phyloP scores from a whole-genome alignment of 1,140 invertebrate species.

The Anoplophora glabripennis region DNA sequence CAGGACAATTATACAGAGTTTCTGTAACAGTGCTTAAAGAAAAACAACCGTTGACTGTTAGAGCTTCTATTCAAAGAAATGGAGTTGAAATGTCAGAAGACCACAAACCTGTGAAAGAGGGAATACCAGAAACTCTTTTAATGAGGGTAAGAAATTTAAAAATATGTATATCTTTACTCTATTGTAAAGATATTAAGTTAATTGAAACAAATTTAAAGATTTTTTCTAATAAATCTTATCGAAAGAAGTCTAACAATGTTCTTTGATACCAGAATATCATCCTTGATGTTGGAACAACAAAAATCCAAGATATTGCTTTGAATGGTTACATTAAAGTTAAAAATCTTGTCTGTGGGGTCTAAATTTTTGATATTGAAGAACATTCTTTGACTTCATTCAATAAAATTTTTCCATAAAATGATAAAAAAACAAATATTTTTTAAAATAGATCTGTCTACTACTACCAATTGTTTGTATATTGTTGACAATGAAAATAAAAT shows the following conservation, averaged over 20 bases:
- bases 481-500: not conserved
- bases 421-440: no score
- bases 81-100: constrained; percentile 82
- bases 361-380: no score
- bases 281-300: no score
- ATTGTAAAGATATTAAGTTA: not conserved
- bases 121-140: constrained; percentile 77
- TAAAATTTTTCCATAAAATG: no score
- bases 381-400: no score
- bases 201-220: not conserved
- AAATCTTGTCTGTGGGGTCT: no score
- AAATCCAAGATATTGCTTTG: no score
- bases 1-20: constrained; percentile 81
- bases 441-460: no score
- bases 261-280: no score
- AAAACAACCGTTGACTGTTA: constrained; percentile 70
- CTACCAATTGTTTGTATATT: no score
- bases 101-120: constrained; percentile 70
- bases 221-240: not conserved
- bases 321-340: no score
- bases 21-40: constrained; percentile 74
- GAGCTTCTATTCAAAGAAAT: constrained; percentile 80
- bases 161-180: not conserved
- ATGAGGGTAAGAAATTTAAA: constrained; percentile 60
- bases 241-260: no score